These are phyloP conservation scores for Shinisaurus crocodilurus DNA, from an alignment of 2,113 vertebrate species.

Conservation along the genomic window DNA sequence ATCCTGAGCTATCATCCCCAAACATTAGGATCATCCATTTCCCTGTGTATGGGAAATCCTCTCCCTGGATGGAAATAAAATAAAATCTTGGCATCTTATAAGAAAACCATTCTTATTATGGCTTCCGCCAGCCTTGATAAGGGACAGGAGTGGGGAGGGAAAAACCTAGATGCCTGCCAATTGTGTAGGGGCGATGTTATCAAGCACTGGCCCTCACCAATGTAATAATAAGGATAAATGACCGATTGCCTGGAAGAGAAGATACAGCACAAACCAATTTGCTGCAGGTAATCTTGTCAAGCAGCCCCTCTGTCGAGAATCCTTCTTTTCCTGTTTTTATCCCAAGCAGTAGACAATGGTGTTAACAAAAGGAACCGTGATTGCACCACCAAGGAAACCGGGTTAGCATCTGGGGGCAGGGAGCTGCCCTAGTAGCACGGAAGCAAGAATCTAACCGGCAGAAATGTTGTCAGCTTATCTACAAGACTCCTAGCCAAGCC, in stretches of 20 bases:
- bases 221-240: slow-evolving; percentile 13
- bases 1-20: accelerated
- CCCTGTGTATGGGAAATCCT: not conserved
- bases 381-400: not conserved
- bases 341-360: not conserved
- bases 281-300: slow-evolving; percentile 9
- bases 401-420: not conserved
- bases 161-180: not conserved
- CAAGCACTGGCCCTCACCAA: not conserved
- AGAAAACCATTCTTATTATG: slow-evolving; percentile 9
- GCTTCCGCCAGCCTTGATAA: not conserved
- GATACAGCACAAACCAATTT: slow-evolving; percentile 5
- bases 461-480: not conserved
- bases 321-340: not conserved
- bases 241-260: slow-evolving; percentile 7
- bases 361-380: slow-evolving; percentile 2
- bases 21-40: not conserved
- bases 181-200: not conserved
- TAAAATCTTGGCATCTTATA: not conserved
- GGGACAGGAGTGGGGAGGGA: not conserved
- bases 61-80: slow-evolving; percentile 1
- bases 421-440: not conserved
- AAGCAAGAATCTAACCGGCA: not conserved
- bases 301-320: not conserved
- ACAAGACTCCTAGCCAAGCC: not conserved